phyloP scores from a whole-genome alignment of 2,113 vertebrate genomes.

The Malurus cyaneus region DNA sequence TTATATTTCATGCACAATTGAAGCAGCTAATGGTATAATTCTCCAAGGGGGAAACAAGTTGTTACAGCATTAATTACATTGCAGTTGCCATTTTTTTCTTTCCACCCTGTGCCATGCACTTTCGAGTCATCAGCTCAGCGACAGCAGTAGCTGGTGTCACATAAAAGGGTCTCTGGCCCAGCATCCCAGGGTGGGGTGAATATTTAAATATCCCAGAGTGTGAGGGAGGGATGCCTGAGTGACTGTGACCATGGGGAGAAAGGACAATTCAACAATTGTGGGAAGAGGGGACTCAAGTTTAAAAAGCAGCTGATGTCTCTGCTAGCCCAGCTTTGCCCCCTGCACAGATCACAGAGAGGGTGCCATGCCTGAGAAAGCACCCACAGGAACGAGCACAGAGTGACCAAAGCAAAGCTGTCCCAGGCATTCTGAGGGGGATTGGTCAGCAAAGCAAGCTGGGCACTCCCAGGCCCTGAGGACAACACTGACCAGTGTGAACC shows the following conservation, averaged over 20 bases:
- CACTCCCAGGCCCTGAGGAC: not conserved
- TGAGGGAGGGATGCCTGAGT: not conserved
- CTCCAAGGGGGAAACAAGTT: conserved; percentile 84
- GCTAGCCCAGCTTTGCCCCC: not conserved
- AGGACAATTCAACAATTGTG: not conserved
- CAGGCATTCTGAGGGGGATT: not conserved
- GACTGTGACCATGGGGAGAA: fast-evolving
- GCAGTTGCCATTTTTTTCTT: conserved; percentile 63
- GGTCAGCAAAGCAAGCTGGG: not conserved
- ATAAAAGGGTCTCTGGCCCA: not conserved
- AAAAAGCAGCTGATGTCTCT: not conserved
- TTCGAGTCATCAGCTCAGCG: not conserved
- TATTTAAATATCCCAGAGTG: not conserved
- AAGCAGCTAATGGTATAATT: conserved; percentile 86
- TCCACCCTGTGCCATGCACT: not conserved
- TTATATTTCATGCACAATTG: conserved; percentile 88
- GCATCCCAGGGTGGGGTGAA: not conserved
- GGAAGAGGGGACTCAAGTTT: not conserved
- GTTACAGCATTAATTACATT: conserved; percentile 84
- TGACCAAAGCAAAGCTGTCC: not conserved
- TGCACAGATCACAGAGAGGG: not conserved
- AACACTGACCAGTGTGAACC: not conserved
- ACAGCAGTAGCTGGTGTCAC: not conserved
- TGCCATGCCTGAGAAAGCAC: not conserved
- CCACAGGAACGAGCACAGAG: not conserved